A percentile compares a stretch with the other conserved stretches of the same genome.
phyloP scores from a whole-genome alignment of 2,113 vertebrate genomes.

The Myotis brandtii region DNA sequence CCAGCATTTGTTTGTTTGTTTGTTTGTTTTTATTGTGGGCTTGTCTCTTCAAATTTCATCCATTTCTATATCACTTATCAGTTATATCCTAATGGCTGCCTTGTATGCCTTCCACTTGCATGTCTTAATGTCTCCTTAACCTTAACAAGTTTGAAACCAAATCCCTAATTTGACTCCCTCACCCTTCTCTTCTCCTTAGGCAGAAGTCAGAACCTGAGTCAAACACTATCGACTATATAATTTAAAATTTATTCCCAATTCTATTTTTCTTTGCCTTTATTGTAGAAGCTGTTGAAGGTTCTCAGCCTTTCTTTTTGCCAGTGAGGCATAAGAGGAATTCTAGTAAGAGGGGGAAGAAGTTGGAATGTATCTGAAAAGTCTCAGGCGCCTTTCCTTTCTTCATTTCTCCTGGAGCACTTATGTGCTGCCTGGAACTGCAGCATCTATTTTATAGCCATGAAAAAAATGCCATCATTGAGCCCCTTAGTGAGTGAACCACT shows the following conservation, averaged over 20 bases:
- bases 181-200: not conserved
- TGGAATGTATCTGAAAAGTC: not conserved
- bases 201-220: not conserved
- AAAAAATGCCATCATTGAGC: not conserved
- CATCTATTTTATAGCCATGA: not conserved
- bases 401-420: not conserved
- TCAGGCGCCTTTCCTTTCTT: not conserved
- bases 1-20: not conserved
- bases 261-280: slow-evolving; percentile 12
- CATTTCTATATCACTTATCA: not conserved
- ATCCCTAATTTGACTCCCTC: not conserved
- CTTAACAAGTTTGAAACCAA: not conserved
- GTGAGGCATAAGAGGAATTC: not conserved
- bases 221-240: not conserved
- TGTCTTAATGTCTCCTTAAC: slow-evolving; percentile 6
- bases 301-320: slow-evolving; percentile 36
- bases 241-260: slow-evolving; percentile 42
- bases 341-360: not conserved
- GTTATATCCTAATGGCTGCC: not conserved
- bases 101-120: not conserved
- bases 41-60: not conserved
- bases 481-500: not conserved
- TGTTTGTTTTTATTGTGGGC: not conserved
- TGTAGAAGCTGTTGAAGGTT: not conserved
- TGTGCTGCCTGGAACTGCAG: not conserved